phyloP scores from a whole-genome alignment of 2,888 invertebrate species.

The Melitaea athalia region DNA sequence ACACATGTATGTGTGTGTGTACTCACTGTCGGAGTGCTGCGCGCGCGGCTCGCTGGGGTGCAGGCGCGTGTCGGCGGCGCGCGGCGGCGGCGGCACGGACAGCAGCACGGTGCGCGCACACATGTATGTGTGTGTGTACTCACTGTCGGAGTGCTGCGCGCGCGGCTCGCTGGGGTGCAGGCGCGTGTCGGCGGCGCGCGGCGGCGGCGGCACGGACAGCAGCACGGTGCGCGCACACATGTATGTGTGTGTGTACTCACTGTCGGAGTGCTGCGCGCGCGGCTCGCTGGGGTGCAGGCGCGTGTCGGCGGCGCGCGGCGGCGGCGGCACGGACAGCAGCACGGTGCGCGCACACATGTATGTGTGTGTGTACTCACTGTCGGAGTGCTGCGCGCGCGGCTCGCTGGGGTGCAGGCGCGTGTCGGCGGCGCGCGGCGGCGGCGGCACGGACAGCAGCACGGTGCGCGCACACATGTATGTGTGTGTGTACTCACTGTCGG shows the following conservation, averaged over 20 bases:
- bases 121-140: conserved; percentile 51
- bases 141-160: conserved; percentile 83
- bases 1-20: conserved; percentile 1
- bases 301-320: conserved; percentile 65
- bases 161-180: conserved; percentile 40
- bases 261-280: conserved; percentile 80
- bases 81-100: conserved; percentile 65
- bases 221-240: conserved; percentile 87
- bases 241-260: conserved; percentile 63
- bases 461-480: conserved; percentile 84
- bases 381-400: conserved; percentile 73
- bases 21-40: conserved; percentile 84
- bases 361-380: conserved; percentile 73
- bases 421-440: conserved; percentile 66
- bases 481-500: conserved; percentile 81
- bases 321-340: conserved; percentile 80
- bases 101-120: conserved; percentile 86
- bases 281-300: conserved; percentile 41
- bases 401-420: conserved; percentile 39
- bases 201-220: conserved; percentile 70
- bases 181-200: conserved; percentile 65
- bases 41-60: conserved; percentile 39
- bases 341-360: conserved; percentile 87
- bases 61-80: conserved; percentile 65
- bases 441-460: conserved; percentile 82